Percentiles rank a stretch among this genome's conserved stretches.
phyloP scores from a whole-genome alignment of 2,888 invertebrate genomes.

The Andrena praecox region DNA sequence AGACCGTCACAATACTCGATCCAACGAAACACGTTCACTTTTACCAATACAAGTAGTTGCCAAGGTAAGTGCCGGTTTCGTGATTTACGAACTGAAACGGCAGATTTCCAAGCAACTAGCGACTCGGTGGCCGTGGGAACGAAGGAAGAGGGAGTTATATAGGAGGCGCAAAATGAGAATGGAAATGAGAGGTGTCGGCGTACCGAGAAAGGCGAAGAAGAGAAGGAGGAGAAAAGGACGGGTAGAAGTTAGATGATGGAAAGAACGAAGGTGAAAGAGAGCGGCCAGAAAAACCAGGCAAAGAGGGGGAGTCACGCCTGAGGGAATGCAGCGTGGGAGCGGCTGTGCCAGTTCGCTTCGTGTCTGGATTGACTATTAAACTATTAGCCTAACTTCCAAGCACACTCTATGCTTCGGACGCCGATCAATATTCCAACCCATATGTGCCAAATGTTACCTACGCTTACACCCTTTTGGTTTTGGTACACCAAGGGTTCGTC shows the following conservation, averaged over 20 bases:
- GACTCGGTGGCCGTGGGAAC: conserved; percentile 73
- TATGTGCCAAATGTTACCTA: not conserved
- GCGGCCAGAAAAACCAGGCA: conserved; percentile 52
- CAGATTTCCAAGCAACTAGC: conserved; percentile 61
- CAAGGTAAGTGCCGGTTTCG: conserved; percentile 53
- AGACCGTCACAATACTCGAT: not conserved
- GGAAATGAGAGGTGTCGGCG: conserved; percentile 67
- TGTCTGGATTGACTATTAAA: conserved; percentile 77
- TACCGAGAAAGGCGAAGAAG: conserved; percentile 46
- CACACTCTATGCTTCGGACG: conserved; percentile 16
- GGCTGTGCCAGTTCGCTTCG: conserved; percentile 74
- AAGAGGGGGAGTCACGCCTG: conserved; percentile 79
- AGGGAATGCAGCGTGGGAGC: conserved; percentile 84
- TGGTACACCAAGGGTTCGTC: not conserved
- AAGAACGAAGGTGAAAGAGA: conserved; percentile 68
- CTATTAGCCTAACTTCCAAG: conserved; percentile 63
- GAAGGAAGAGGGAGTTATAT: conserved; percentile 60
- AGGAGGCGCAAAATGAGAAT: conserved; percentile 75
- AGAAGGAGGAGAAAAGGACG: conserved; percentile 42
- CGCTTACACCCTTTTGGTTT: not conserved
- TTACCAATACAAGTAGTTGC: conserved; percentile 53
- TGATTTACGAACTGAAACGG: conserved; percentile 67
- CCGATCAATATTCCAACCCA: conserved; percentile 18
- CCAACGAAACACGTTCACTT: conserved; percentile 68
- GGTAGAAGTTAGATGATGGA: conserved; percentile 56